These are phyloP conservation scores for Serranus cabrilla DNA, from an alignment of 2,797 vertebrate genomes.

Conservation along the genomic window DNA sequence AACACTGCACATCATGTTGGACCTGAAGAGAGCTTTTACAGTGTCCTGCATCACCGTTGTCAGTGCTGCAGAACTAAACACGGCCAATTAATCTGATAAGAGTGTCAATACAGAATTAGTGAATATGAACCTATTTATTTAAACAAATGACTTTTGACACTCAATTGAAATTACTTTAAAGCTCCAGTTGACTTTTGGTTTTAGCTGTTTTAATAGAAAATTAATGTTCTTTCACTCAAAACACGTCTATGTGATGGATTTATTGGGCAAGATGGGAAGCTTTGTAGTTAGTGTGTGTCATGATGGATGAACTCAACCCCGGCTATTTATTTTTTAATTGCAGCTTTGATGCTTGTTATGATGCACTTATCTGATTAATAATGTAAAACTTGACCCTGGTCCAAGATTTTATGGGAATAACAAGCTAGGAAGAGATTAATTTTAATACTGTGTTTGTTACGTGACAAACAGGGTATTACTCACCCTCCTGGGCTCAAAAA, in stretches of 20 bases:
- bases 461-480: neutral
- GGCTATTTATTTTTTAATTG: constrained; percentile 12
- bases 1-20: neutral
- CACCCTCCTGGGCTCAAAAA: neutral
- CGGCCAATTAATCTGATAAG: neutral
- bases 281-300: constrained; percentile 6
- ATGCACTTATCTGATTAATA: constrained; percentile 23
- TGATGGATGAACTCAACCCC: neutral
- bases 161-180: neutral
- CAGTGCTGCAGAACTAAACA: neutral
- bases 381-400: constrained; percentile 1
- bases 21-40: neutral
- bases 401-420: constrained; percentile 6
- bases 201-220: neutral
- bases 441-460: neutral
- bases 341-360: constrained; percentile 21
- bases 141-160: neutral
- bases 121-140: neutral
- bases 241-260: neutral
- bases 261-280: neutral
- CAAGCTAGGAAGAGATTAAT: neutral
- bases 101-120: neutral
- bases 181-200: neutral
- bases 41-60: neutral
- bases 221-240: neutral